phyloP scores from a whole-genome alignment of 2,113 vertebrate species.

The Peromyscus maniculatus region DNA sequence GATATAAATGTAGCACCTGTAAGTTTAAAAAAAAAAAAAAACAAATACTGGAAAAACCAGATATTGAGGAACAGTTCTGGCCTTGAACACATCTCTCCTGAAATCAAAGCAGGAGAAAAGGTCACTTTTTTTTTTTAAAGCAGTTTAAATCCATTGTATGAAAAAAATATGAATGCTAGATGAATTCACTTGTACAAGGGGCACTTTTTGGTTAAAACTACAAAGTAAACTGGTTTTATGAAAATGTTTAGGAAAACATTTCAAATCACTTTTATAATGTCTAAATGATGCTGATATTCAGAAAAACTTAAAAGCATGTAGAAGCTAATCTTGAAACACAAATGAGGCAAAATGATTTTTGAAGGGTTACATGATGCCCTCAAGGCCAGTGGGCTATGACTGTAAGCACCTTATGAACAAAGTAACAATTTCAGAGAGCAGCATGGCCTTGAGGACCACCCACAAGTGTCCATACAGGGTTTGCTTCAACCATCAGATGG shows the following conservation, averaged over 20 bases:
- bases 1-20: constrained; percentile 92
- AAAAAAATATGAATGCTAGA: constrained; percentile 90
- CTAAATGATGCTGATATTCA: constrained; percentile 91
- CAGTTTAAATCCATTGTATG: constrained; percentile 90
- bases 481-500: constrained; percentile 95
- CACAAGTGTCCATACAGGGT: constrained; percentile 86
- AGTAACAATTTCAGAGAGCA: constrained; percentile 92
- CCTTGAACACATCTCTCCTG: constrained; percentile 89
- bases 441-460: constrained; percentile 91
- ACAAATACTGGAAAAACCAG: constrained; percentile 78
- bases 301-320: constrained; percentile 90
- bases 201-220: constrained; percentile 91
- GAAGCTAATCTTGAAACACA: constrained; percentile 93
- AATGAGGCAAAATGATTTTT: constrained; percentile 89
- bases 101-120: constrained; percentile 90
- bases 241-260: constrained; percentile 93
- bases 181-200: constrained; percentile 94
- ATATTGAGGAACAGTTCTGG: constrained; percentile 87
- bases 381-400: constrained; percentile 91
- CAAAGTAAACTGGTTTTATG: constrained; percentile 91
- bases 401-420: constrained; percentile 91
- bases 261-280: constrained; percentile 92
- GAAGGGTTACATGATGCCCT: constrained; percentile 90
- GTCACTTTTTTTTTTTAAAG: constrained; percentile 86
- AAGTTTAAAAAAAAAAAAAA: constrained; percentile 76